Conservation (phyloP, 2,113 vertebrate species). For the Hippocampus guttulatus region DNA sequence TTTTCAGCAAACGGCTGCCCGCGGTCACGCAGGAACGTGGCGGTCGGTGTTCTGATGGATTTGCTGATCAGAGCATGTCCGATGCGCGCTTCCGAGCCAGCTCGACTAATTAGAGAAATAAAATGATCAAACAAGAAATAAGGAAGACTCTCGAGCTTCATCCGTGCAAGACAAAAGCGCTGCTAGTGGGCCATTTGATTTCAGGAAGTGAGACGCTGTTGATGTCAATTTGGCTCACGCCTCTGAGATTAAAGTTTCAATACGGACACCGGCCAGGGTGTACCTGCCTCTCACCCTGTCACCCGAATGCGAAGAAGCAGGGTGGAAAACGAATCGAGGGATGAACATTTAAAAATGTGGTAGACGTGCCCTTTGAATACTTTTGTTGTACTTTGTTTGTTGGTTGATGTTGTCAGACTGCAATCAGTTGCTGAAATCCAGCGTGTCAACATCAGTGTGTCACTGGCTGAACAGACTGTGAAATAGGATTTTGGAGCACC, state of each 20-base stretch:
- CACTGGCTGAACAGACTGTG: not conserved
- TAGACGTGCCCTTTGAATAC: no score
- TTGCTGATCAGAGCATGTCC: constrained; percentile 47
- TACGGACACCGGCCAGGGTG: no score
- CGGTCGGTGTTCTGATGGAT: constrained; percentile 39
- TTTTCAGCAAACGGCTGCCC: constrained; percentile 40
- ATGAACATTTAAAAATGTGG: no score
- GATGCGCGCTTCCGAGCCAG: constrained; percentile 22
- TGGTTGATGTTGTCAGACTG: not conserved
- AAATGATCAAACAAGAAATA: constrained; percentile 40
- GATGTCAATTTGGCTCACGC: not conserved
- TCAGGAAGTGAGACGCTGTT: not conserved
- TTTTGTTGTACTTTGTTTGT: no score
- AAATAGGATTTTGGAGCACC: not conserved
- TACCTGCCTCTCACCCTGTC: no score
- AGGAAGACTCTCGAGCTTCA: constrained; percentile 29
- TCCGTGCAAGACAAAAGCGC: constrained; percentile 26
- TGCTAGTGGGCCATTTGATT: constrained; percentile 31
- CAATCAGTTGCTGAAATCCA: not conserved
- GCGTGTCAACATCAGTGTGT: not conserved
- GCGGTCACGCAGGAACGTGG: constrained; percentile 29
- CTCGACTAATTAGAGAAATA: constrained; percentile 25
- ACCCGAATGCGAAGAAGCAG: no score
- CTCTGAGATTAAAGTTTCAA: no score
- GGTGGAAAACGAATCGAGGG: no score